Conservation (phyloP, 2,113 vertebrate species). For the Anser cygnoides region DNA sequence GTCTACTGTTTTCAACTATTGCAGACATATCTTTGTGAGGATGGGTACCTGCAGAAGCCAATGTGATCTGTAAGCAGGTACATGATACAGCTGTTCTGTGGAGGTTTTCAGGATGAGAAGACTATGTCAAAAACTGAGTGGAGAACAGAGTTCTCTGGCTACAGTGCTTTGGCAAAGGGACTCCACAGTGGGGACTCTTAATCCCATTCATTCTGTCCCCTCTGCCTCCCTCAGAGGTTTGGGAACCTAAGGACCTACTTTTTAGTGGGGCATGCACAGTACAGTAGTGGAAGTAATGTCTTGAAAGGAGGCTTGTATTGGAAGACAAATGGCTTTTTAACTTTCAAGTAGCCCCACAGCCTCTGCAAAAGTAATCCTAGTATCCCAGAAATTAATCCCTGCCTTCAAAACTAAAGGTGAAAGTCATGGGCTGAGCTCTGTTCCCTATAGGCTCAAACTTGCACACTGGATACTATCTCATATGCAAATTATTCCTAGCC, state of each 20-base stretch:
- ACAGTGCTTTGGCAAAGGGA: neutral
- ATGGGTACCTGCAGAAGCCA: neutral
- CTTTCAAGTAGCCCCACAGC: neutral
- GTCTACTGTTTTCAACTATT: neutral
- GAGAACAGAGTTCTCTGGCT: neutral
- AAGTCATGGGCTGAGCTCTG: neutral
- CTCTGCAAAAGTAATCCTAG: neutral
- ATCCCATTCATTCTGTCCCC: neutral
- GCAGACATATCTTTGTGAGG: neutral
- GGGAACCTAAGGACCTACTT: neutral
- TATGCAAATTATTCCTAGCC: neutral
- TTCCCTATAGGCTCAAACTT: neutral
- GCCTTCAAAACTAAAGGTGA: neutral
- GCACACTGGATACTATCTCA: neutral
- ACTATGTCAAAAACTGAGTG: neutral
- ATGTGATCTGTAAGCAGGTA: neutral
- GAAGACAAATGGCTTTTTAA: neutral
- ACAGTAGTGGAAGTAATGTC: neutral
- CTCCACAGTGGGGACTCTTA: accelerated
- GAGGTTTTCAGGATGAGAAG: neutral
- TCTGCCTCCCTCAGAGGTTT: neutral
- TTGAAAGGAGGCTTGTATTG: neutral
- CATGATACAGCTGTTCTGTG: neutral
- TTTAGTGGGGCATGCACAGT: neutral
- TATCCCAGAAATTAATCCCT: neutral